Conservation (phyloP, 2,113 vertebrate genomes). For the Chaetura pelagica region DNA sequence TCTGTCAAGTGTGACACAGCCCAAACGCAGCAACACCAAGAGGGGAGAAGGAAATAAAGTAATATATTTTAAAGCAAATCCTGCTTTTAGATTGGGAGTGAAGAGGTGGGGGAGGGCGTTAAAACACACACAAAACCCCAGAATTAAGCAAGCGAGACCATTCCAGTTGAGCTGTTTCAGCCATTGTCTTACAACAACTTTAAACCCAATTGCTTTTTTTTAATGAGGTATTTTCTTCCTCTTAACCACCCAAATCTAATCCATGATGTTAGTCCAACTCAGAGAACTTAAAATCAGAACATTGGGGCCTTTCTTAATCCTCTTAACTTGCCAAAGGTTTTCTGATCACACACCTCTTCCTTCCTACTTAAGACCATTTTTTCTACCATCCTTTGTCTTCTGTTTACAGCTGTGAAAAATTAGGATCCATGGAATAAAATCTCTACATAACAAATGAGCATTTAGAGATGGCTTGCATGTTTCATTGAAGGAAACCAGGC, state of each 20-base stretch:
- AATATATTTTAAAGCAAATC: not conserved
- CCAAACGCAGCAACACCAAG: not conserved
- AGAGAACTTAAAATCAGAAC: slow-evolving; percentile 66
- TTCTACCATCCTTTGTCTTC: slow-evolving; percentile 47
- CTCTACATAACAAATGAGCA: slow-evolving; percentile 8
- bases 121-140: slow-evolving; percentile 32
- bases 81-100: not conserved
- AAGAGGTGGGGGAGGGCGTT: slow-evolving; percentile 48
- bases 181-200: slow-evolving; percentile 70
- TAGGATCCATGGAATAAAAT: slow-evolving; percentile 43
- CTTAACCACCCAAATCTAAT: slow-evolving; percentile 70
- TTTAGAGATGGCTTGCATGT: slow-evolving; percentile 35
- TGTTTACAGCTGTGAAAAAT: slow-evolving; percentile 76
- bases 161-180: slow-evolving; percentile 69
- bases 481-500: slow-evolving; percentile 34
- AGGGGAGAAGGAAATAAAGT: not conserved
- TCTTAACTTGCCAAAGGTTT: slow-evolving; percentile 75
- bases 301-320: slow-evolving; percentile 69
- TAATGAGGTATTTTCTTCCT: slow-evolving; percentile 74
- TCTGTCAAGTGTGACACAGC: rapidly evolving
- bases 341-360: slow-evolving; percentile 72
- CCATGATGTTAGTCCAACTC: slow-evolving; percentile 64
- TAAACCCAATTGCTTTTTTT: slow-evolving; percentile 66
- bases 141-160: slow-evolving; percentile 62
- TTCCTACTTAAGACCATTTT: slow-evolving; percentile 42